Conservation (phyloP, 1,140 invertebrate genomes). For the Tribolium madens region DNA sequence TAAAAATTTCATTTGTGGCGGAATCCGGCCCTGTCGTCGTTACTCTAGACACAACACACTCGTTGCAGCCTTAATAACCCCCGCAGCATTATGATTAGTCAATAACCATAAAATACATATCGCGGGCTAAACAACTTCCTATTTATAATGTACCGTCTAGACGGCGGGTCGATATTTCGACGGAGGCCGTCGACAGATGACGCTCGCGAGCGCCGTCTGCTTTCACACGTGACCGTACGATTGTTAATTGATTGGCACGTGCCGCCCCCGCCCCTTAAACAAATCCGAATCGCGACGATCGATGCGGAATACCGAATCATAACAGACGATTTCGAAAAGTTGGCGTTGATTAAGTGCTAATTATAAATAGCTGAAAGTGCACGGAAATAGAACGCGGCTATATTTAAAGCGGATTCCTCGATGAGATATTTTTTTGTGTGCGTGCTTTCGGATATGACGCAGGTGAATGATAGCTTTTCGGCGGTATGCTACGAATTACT, state of each 20-base stretch:
- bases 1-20: background rate
- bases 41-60: slow-evolving; percentile 36
- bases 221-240: slow-evolving; percentile 39
- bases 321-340: slow-evolving; percentile 26
- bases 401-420: slow-evolving; percentile 30
- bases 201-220: slow-evolving; percentile 17
- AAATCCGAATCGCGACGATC: background rate
- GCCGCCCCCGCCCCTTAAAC: slow-evolving; percentile 17
- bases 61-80: slow-evolving; percentile 32
- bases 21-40: background rate
- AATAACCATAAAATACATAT: slow-evolving; percentile 57
- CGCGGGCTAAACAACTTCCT: slow-evolving; percentile 53
- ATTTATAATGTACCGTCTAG: slow-evolving; percentile 56
- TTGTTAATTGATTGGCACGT: slow-evolving; percentile 44
- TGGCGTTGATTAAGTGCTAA: slow-evolving; percentile 43
- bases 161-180: slow-evolving; percentile 48
- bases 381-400: slow-evolving; percentile 15
- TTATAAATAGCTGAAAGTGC: slow-evolving; percentile 43
- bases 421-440: slow-evolving; percentile 12
- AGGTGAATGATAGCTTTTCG: slow-evolving; percentile 36
- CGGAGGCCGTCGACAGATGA: slow-evolving; percentile 40
- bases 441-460: slow-evolving; percentile 9
- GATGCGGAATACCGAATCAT: background rate
- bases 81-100: slow-evolving; percentile 50
- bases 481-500: slow-evolving; percentile 4